Base-by-base conservation (phyloP, 2,888 invertebrate genomes). In the Dione vanillae region DNA sequence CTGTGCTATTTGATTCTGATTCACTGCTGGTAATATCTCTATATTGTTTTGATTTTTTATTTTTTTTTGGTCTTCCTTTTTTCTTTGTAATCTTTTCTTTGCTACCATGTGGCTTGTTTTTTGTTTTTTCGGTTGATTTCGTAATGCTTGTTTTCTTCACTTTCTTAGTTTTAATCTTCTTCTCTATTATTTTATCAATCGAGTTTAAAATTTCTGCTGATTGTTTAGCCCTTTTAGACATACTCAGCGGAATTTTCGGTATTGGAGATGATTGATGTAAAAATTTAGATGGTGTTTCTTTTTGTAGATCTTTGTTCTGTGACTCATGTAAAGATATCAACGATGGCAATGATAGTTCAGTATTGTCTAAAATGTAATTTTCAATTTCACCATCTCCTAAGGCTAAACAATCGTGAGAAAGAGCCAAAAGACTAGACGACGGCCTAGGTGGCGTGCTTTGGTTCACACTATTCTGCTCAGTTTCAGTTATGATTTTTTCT, bases 301-400 rank as follows among this genome's bases (percentile, higher is more conserved):
- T 65, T 72, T 65, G 12, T 43, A 49, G 68, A 70, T 70, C 35
- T 70, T 72, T 12, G 69, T 71, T 71, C 47, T 72, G 72, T n/a
- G 70, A 62, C 12, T 72, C 70, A 72, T 74, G 68, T 70, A 70
- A 72, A 72, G 66, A 72, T 71, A 75, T 72, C 70, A 71, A 61
- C 69, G 62, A 73, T 67, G 68, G 69, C 58, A 73, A 73, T 67
- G 69, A 62, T 71, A 74, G 74, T 16, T 70, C 69, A 73, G 65
- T 74, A 74, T 71, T 71, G 73, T 69, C 67, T 7, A 72, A 70
- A 47, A 64, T 73, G 65, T 70, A 70, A 72, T 70, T 59, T 73
- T 73, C 70, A 73, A 70, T 73, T 8, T 70, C 54, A 37, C 65
- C 7, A 67, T 69, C 67, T 73, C 27, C 68, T 52, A 70, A 27